phyloP scores from a whole-genome alignment of 1,140 invertebrate species.

The Papilio dardanus region DNA sequence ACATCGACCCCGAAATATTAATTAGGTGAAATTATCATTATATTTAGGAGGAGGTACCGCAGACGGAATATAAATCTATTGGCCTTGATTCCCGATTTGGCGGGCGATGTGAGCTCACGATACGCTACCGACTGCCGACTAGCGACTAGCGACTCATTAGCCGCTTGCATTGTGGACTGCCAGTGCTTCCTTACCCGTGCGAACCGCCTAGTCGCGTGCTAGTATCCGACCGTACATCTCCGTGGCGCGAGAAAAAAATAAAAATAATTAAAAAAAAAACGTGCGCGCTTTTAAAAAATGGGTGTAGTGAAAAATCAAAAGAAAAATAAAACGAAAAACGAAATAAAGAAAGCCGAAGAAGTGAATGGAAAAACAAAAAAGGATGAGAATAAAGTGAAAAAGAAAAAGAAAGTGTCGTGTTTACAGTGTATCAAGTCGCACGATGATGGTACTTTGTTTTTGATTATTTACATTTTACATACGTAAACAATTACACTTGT shows the following conservation, averaged over 20 bases:
- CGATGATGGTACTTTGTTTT: conserved; percentile 69
- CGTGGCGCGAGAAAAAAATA: conserved; percentile 57
- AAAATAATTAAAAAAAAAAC: conserved; percentile 43
- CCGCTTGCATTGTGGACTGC: conserved; percentile 58
- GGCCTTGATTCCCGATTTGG: conserved; percentile 79
- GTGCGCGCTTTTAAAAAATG: conserved; percentile 67
- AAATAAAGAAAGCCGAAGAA: conserved; percentile 56
- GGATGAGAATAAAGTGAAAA: conserved; percentile 75
- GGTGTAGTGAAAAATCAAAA: conserved; percentile 76
- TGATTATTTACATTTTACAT: conserved; percentile 30
- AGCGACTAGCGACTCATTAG: conserved; percentile 55
- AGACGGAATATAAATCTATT: conserved; percentile 75
- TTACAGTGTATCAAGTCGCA: conserved; percentile 78
- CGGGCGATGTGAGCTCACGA: conserved; percentile 69
- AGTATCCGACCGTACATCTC: conserved; percentile 76
- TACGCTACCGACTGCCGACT: conserved; percentile 53
- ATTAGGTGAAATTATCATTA: conserved; percentile 72
- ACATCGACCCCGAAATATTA: conserved; percentile 68
- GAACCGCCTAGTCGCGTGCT: conserved; percentile 72
- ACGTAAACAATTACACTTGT: conserved; percentile 13
- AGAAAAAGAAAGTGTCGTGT: conserved; percentile 79
- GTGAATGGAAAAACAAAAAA: conserved; percentile 67
- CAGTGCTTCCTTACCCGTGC: conserved; percentile 66
- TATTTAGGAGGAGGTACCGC: conserved; percentile 67
- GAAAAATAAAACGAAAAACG: conserved; percentile 61